Evolutionary conservation across 1,140 invertebrate species (phyloP).

Genomic region (Zaprionus inermis): DNA sequence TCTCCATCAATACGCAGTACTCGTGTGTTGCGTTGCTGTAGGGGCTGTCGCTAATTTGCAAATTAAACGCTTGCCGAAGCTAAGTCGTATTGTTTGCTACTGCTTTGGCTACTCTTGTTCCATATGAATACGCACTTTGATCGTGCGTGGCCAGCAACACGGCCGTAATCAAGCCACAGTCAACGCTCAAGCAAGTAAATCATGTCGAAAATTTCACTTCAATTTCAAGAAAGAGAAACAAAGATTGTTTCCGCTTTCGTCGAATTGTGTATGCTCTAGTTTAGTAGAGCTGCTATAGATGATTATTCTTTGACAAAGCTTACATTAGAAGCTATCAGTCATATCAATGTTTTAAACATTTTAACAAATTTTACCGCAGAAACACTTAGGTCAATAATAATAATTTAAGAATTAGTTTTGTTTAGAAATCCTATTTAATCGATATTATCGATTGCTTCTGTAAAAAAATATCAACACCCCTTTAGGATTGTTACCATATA

Average conservation of each 20-base stretch:
- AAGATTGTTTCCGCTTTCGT: neutral
- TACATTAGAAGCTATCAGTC: too few species aligned
- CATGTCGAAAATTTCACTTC: slow-evolving; percentile 77
- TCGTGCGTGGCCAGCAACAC: slow-evolving; percentile 6
- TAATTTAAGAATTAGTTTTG: too few species aligned
- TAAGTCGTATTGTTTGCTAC: slow-evolving; percentile 9
- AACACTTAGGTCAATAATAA: too few species aligned
- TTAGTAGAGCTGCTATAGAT: too few species aligned
- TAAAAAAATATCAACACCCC: too few species aligned
- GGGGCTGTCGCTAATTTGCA: slow-evolving; percentile 59
- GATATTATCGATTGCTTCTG: too few species aligned
- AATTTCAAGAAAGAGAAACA: slow-evolving; percentile 21
- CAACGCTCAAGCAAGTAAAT: slow-evolving; percentile 51
- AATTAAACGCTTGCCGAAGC: slow-evolving; percentile 45
- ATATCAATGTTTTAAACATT: too few species aligned
- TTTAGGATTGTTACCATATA: too few species aligned
- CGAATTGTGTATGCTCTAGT: slow-evolving; percentile 14
- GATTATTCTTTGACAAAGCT: too few species aligned
- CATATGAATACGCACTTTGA: slow-evolving; percentile 65
- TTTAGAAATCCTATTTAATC: too few species aligned
- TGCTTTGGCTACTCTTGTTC: slow-evolving; percentile 49
- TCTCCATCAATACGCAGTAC: slow-evolving; percentile 17
- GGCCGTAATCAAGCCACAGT: slow-evolving; percentile 20
- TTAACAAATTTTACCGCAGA: too few species aligned
- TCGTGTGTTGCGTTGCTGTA: slow-evolving; percentile 24